These are phyloP conservation scores for Campoletis raptor DNA, from an alignment of 2,888 invertebrate genomes.

Conservation along the genomic window DNA sequence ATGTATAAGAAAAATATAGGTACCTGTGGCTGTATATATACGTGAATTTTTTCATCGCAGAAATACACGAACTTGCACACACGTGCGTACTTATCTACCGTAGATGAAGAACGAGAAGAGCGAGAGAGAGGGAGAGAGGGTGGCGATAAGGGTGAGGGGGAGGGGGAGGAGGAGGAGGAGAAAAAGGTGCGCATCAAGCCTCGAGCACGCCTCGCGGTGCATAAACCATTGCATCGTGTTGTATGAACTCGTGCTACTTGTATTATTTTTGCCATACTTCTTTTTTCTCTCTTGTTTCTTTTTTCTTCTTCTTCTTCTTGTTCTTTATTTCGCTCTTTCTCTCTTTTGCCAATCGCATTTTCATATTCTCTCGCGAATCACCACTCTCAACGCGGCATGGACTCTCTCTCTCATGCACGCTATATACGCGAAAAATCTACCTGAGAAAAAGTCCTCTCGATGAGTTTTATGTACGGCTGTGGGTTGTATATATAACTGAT, in stretches of 20 bases:
- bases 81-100: constrained; percentile 24
- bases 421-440: background rate
- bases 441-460: constrained; percentile 13
- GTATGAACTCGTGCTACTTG: constrained; percentile 43
- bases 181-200: constrained; percentile 54
- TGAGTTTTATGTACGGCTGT: constrained; percentile 4
- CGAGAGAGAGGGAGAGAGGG: background rate
- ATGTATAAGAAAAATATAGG: too few relatives aligned
- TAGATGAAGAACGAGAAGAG: constrained; percentile 1
- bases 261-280: constrained; percentile 45
- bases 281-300: background rate
- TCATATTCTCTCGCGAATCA: constrained; percentile 2
- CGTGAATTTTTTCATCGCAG: constrained; percentile 21
- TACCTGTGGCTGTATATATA: background rate
- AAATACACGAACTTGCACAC: background rate
- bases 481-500: background rate
- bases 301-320: background rate
- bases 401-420: background rate
- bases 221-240: constrained; percentile 46
- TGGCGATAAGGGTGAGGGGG: background rate
- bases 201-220: constrained; percentile 55
- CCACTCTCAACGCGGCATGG: background rate
- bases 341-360: background rate
- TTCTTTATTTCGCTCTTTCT: background rate
- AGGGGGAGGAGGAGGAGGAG: constrained; percentile 58